Evolutionary conservation across 2,113 vertebrate genomes (phyloP).

Genomic region (Arothron firmamentum): DNA sequence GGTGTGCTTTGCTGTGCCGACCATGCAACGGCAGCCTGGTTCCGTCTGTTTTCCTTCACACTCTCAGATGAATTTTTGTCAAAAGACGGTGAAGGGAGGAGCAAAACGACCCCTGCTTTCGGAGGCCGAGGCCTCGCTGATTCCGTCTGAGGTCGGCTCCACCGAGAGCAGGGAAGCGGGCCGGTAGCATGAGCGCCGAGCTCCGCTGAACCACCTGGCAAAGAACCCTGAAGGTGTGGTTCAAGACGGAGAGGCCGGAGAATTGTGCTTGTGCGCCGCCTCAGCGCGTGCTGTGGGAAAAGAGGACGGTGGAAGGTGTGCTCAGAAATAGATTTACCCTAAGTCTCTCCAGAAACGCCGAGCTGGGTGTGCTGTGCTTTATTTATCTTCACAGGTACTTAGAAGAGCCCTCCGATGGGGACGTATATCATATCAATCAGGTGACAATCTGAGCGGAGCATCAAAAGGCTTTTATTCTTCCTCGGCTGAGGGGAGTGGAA

Average conservation of each 20-base stretch:
- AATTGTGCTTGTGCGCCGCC: constrained; percentile 61
- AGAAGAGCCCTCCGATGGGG: constrained; percentile 20
- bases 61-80: background rate
- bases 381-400: constrained; percentile 52
- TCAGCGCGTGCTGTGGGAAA: constrained; percentile 16
- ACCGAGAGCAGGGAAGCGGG: constrained; percentile 37
- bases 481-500: constrained; percentile 23
- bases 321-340: constrained; percentile 53
- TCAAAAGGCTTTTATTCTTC: constrained; percentile 27
- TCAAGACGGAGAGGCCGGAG: constrained; percentile 28
- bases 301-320: constrained; percentile 30
- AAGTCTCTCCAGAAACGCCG: constrained; percentile 41
- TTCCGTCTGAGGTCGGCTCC: constrained; percentile 28
- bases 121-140: constrained; percentile 10
- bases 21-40: constrained; percentile 12
- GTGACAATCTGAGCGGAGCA: constrained; percentile 39
- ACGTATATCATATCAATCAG: constrained; percentile 19
- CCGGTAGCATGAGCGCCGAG: constrained; percentile 25
- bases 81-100: background rate
- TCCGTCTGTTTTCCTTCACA: constrained; percentile 21
- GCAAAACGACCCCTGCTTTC: constrained; percentile 16
- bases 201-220: constrained; percentile 41
- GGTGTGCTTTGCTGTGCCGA: constrained; percentile 7
- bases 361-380: constrained; percentile 66
- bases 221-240: constrained; percentile 34